A percentile compares a stretch with the other conserved stretches of the same genome.
phyloP scores from a whole-genome alignment of 2,888 invertebrate species.

The Mycalesis mineus region DNA sequence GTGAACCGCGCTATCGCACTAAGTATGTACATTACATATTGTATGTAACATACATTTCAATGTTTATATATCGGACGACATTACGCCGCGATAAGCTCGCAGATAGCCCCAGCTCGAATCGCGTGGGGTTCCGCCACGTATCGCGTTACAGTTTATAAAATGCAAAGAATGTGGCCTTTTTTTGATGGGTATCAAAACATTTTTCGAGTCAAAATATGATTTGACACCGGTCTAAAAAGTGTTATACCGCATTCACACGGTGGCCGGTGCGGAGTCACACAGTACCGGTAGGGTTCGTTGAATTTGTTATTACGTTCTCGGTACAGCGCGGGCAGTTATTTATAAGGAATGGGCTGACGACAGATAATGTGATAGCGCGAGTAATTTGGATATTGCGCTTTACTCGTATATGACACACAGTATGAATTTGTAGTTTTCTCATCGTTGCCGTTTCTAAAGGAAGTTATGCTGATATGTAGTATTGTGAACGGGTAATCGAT shows the following conservation, averaged over 20 bases:
- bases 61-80: conserved; percentile 53
- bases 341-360: conserved; percentile 44
- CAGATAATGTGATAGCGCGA: conserved; percentile 61
- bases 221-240: conserved; percentile 66
- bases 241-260: conserved; percentile 72
- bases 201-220: conserved; percentile 58
- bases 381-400: conserved; percentile 58
- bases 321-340: conserved; percentile 66
- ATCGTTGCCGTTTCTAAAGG: neutral
- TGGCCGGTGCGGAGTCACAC: conserved; percentile 68
- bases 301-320: conserved; percentile 77
- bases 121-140: conserved; percentile 36
- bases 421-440: no score
- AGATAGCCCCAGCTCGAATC: conserved; percentile 36
- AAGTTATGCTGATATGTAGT: conserved; percentile 6
- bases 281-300: conserved; percentile 77
- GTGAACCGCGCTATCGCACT: conserved; percentile 69
- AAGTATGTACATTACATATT: conserved; percentile 61
- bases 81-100: conserved; percentile 53
- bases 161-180: conserved; percentile 43
- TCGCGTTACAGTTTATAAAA: conserved; percentile 43
- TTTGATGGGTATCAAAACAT: conserved; percentile 52
- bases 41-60: conserved; percentile 60
- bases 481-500: neutral
- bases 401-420: conserved; percentile 30